Evolutionary conservation across 2,888 invertebrate genomes (phyloP), one percentile per base, ranked within the genome.

Genomic region (Electrophaes corylata): DNA sequence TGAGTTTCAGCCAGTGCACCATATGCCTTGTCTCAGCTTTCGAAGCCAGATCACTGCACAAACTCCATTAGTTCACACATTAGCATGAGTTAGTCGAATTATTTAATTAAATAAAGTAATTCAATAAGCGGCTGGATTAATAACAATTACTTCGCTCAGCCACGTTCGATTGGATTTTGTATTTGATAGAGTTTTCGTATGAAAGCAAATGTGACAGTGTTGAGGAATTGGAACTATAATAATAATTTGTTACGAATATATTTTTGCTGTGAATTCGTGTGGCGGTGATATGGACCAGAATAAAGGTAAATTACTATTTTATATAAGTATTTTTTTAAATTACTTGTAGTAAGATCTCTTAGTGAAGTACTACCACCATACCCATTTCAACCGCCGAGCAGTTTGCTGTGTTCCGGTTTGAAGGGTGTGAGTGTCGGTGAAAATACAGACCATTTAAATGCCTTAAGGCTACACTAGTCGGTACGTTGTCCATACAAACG

Each of bases 51-150:
- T 83, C 88, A 67, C 76, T 71, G 83, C 76, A 87, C 81, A 76
- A 72, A 84, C 81, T 88, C 88, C 90, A 91, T 91, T 91, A 89
- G 91, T 91, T 88, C 91, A 76, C 89, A 90, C 91, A 91, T 91
- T 91, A 91, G 83, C 64, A 71, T 75, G 84, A 87, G 88, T 91
- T 91, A 91, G 90, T 86, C 81, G 84, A 88, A 90, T 91, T 88
- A 90, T 88, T 84, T 83, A 91, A 91, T 91, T 91, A 89, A 76
- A 83, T 84, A 84, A 85, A 86, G 89, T 91, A 91, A 91, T 91
- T 88, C 81, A 91, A 91, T 91, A 91, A 91, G 83, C 77, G 76
- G 65, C 80, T 82, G 88, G 75, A 89, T 90, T 91, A 89, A 90
- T 91, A 90, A 85, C 85, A 84, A 86, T 88, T 84, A 84, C 75